Evolutionary conservation across 2,797 vertebrate species (phyloP).

Genomic region (Bradypus variegatus): DNA sequence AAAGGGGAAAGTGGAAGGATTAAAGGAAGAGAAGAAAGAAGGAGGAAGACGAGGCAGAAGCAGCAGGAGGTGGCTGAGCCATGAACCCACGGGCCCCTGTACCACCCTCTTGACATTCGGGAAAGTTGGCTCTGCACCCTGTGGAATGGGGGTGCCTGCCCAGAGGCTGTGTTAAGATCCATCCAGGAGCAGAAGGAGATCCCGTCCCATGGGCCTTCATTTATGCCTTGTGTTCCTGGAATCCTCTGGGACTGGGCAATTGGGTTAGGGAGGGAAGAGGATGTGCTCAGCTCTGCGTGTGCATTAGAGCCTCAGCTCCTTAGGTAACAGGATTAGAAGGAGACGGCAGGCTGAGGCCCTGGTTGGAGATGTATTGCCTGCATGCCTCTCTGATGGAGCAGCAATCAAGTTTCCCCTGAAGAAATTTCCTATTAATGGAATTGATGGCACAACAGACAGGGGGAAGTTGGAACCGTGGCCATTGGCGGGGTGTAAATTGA

Average conservation of each 20-base stretch:
- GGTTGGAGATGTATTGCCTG: slow-evolving; percentile 50
- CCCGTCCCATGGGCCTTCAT: neutral
- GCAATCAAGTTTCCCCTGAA: slow-evolving; percentile 61
- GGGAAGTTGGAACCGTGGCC: slow-evolving; percentile 55
- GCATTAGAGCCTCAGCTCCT: slow-evolving; percentile 59
- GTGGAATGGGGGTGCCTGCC: neutral
- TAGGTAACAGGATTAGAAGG: slow-evolving; percentile 63
- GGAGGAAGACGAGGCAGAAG: no score
- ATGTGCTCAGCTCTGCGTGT: neutral
- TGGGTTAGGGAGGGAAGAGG: slow-evolving; percentile 36
- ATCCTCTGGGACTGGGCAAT: slow-evolving; percentile 15
- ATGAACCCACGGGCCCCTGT: neutral
- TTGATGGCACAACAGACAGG: slow-evolving; percentile 26
- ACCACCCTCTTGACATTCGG: no score
- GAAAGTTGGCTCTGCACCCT: no score
- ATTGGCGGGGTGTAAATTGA: slow-evolving; percentile 63
- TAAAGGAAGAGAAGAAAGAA: neutral
- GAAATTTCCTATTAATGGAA: slow-evolving; percentile 64
- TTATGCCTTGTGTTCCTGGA: neutral
- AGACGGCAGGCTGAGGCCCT: slow-evolving; percentile 44
- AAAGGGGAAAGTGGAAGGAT: neutral
- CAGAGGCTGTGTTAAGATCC: neutral
- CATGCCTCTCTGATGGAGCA: slow-evolving; percentile 3
- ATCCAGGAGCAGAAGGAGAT: neutral
- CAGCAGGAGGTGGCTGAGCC: no score